Percentiles rank a stretch among this genome's conserved stretches.
Conservation (phyloP, 2,113 vertebrate species). For the Rhinopithecus roxellana region DNA sequence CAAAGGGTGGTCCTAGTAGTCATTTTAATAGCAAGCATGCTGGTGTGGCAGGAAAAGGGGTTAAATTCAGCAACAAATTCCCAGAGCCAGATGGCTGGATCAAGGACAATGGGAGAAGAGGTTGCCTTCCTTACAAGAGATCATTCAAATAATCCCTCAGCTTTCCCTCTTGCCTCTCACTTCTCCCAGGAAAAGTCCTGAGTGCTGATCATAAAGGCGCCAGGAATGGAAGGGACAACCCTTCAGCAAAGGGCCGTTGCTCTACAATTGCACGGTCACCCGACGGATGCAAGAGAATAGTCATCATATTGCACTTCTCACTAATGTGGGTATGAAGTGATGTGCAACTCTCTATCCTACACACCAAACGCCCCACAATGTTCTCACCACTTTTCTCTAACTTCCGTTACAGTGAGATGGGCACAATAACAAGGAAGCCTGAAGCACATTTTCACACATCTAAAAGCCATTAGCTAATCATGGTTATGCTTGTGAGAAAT, state of each 20-base stretch:
- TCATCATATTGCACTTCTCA: neutral
- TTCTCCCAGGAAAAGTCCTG: neutral
- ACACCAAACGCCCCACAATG: neutral
- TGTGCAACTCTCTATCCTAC: neutral
- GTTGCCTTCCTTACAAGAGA: constrained; percentile 44
- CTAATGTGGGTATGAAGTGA: neutral
- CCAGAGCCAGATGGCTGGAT: constrained; percentile 42
- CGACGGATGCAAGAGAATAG: neutral
- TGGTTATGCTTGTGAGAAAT: constrained; percentile 42
- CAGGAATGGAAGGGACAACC: neutral
- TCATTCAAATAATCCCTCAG: constrained; percentile 6
- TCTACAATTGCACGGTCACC: neutral
- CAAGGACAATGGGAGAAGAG: constrained; percentile 38
- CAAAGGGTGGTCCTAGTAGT: neutral
- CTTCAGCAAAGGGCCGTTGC: neutral
- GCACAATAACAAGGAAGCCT: neutral
- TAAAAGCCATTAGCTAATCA: constrained; percentile 29
- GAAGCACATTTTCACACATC: neutral
- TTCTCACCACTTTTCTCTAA: neutral
- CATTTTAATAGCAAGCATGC: constrained; percentile 20
- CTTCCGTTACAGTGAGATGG: neutral
- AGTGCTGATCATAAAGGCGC: neutral
- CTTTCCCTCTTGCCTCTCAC: neutral
- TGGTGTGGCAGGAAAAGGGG: neutral
- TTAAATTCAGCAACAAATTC: constrained; percentile 45